Conservation (phyloP, 2,888 invertebrate species). For the Sphaerophoria taeniata region DNA sequence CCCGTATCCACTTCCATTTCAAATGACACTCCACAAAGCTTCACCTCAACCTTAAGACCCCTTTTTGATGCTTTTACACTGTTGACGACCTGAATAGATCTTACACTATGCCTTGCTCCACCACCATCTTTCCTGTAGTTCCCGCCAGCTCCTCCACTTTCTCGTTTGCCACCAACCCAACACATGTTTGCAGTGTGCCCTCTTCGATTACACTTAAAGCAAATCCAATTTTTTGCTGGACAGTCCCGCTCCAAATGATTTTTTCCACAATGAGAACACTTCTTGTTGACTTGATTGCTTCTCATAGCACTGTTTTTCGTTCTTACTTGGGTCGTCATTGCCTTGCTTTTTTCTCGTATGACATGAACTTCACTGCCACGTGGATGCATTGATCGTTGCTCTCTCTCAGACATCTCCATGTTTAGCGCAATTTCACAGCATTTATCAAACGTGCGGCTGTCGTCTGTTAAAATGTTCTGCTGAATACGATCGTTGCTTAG, state of each 20-base stretch:
- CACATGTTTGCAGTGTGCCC: too few relatives aligned
- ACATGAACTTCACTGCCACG: slow-evolving; percentile 15
- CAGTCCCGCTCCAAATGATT: slow-evolving; percentile 9
- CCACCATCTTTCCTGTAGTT: too few relatives aligned
- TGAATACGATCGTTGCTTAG: slow-evolving; percentile 45
- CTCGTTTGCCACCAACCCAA: too few relatives aligned
- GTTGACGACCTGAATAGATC: too few relatives aligned
- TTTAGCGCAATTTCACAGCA: slow-evolving; percentile 41
- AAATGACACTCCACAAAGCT: too few relatives aligned
- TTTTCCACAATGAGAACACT: slow-evolving; percentile 28
- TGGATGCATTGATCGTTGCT: slow-evolving; percentile 26
- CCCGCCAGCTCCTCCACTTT: too few relatives aligned
- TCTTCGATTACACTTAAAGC: too few relatives aligned
- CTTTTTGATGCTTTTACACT: too few relatives aligned
- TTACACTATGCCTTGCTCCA: too few relatives aligned
- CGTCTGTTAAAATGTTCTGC: slow-evolving; percentile 41
- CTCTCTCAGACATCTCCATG: slow-evolving; percentile 35
- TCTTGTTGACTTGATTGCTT: not conserved
- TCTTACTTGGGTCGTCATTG: not conserved
- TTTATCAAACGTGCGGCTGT: slow-evolving; percentile 33
- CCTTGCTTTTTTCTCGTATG: slow-evolving; percentile 6
- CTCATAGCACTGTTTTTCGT: not conserved
- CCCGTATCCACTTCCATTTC: too few relatives aligned
- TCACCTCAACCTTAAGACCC: too few relatives aligned
- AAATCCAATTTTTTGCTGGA: slow-evolving; percentile 28